Percentiles rank a stretch among this genome's conserved stretches.
These are phyloP conservation scores for Drosophila orosa DNA, from an alignment of 1,140 invertebrate species.

Conservation along the genomic window DNA sequence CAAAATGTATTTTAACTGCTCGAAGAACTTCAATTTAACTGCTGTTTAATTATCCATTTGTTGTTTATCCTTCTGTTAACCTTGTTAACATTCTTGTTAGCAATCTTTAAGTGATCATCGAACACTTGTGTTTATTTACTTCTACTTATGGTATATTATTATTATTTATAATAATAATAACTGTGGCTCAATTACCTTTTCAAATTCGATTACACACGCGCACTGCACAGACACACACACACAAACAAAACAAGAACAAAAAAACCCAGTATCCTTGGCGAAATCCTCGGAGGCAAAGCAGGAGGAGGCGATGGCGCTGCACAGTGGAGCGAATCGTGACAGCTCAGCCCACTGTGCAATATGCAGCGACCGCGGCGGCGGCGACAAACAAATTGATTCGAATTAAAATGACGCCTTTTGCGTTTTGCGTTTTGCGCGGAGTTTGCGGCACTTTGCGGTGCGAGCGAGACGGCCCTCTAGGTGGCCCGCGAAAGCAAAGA, in stretches of 20 bases:
- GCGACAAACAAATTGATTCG: slow-evolving; percentile 81
- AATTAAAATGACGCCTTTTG: slow-evolving; percentile 72
- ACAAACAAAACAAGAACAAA: slow-evolving; percentile 3
- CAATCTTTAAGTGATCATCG: no score
- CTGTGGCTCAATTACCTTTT: slow-evolving; percentile 3
- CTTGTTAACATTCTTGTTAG: no score
- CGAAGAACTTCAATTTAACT: no score
- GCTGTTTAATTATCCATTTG: no score
- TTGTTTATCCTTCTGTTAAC: no score
- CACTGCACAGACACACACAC: neutral
- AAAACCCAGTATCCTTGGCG: slow-evolving; percentile 18
- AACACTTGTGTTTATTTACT: no score
- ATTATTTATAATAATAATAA: no score
- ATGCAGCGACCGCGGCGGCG: slow-evolving; percentile 61
- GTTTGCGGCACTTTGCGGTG: slow-evolving; percentile 9
- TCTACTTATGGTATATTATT: no score
- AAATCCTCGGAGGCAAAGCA: slow-evolving; percentile 1
- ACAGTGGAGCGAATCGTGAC: slow-evolving; percentile 37
- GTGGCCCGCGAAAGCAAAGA: neutral
- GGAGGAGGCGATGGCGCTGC: neutral
- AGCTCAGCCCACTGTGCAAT: slow-evolving; percentile 64
- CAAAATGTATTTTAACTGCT: no score
- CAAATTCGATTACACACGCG: neutral
- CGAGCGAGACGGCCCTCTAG: slow-evolving; percentile 22
- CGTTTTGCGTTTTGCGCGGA: slow-evolving; percentile 15